phyloP scores from a whole-genome alignment of 2,797 vertebrate species.

The Chiroxiphia lanceolata region DNA sequence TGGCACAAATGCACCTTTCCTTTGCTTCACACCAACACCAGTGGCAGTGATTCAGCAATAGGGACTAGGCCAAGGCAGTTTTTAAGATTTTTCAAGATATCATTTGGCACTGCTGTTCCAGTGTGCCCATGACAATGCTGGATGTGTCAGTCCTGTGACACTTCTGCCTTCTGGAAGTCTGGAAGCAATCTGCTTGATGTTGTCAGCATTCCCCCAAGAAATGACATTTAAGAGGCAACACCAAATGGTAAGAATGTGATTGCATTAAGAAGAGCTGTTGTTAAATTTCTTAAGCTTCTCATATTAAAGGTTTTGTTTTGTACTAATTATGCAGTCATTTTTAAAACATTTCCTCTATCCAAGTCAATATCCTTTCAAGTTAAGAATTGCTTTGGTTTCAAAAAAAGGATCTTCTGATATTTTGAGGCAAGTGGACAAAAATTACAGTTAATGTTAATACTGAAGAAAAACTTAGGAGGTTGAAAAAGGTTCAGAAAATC shows the following conservation, averaged over 20 bases:
- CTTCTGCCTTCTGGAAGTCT: not conserved
- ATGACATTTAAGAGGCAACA: not conserved
- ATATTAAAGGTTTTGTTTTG: not conserved
- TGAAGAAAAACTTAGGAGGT: not conserved
- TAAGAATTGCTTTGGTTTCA: not conserved
- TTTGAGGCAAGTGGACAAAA: not conserved
- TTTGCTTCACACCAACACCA: not conserved
- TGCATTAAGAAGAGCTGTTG: not conserved
- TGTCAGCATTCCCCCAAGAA: not conserved
- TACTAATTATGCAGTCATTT: not conserved
- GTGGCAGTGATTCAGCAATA: not conserved
- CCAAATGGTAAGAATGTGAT: not conserved
- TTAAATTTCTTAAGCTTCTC: not conserved
- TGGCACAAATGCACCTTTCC: not conserved
- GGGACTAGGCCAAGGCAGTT: not conserved
- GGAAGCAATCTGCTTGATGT: not conserved
- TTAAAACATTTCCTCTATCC: not conserved
- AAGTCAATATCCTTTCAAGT: not conserved
- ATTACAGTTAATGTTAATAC: not conserved
- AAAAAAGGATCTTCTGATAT: not conserved
- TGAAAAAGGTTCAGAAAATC: not conserved
- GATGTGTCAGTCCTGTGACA: not conserved
- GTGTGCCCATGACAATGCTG: not conserved
- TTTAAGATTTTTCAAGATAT: not conserved
- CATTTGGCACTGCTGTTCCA: not conserved